Percentiles rank a stretch among this genome's conserved stretches.
Conservation (phyloP, 1,140 invertebrate genomes). For the Anagrus nilaparvatae region DNA sequence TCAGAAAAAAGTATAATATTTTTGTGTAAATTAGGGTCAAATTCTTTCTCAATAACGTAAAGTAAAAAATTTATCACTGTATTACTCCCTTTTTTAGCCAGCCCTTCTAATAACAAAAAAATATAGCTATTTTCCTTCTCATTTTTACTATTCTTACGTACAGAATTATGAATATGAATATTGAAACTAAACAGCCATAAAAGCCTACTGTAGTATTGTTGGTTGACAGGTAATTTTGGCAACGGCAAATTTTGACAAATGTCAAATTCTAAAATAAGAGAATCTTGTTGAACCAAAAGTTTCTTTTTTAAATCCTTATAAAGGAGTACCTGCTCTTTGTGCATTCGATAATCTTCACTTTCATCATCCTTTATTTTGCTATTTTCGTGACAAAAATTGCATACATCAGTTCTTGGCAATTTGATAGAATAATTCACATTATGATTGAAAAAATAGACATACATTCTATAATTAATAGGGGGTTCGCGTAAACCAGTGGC, state of each 20-base stretch:
- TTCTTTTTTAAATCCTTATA: background rate
- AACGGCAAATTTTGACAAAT: background rate
- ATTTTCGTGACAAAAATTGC: background rate
- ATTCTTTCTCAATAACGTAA: background rate
- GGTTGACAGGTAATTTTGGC: background rate
- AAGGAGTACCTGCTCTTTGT: background rate
- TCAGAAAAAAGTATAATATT: background rate
- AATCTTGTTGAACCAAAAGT: background rate
- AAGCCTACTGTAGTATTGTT: no score
- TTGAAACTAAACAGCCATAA: no score
- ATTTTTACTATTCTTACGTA: no score
- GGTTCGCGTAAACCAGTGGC: no score
- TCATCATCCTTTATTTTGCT: background rate
- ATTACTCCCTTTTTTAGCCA: background rate
- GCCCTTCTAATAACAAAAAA: background rate
- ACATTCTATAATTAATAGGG: no score
- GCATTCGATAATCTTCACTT: background rate
- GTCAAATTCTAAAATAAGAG: background rate
- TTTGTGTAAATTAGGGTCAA: background rate
- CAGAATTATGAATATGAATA: no score
- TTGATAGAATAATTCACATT: background rate
- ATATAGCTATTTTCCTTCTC: no score
- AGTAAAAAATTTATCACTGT: background rate
- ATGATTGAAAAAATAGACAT: background rate
- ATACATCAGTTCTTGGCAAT: background rate